A percentile compares a stretch with the other conserved stretches of the same genome.
These are phyloP conservation scores for Synergus gifuensis DNA, from an alignment of 2,888 invertebrate species.

Conservation along the genomic window DNA sequence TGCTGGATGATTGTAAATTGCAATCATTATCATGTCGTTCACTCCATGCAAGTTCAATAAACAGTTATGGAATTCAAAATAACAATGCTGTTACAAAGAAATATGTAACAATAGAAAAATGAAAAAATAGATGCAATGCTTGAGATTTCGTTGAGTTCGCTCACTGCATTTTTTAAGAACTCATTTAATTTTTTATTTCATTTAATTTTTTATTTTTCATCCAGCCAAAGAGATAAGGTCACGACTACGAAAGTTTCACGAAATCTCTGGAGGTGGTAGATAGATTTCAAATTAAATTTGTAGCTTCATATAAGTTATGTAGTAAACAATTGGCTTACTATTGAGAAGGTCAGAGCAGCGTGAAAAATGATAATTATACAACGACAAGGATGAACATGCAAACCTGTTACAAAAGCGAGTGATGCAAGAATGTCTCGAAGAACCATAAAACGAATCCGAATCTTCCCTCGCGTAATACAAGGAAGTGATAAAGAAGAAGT, in stretches of 20 bases:
- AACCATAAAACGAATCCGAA: slow-evolving; percentile 5
- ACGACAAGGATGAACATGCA: slow-evolving; percentile 14
- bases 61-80: neutral
- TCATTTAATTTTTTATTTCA: too few relatives aligned
- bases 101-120: too few relatives aligned
- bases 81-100: neutral
- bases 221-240: neutral
- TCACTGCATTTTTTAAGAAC: neutral
- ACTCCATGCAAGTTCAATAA: neutral
- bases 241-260: slow-evolving; percentile 18
- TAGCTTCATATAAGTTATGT: neutral
- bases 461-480: slow-evolving; percentile 2
- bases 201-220: neutral
- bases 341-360: slow-evolving; percentile 15
- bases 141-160: too few relatives aligned
- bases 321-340: neutral
- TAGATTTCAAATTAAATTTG: neutral
- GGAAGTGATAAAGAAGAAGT: slow-evolving; percentile 5
- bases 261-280: neutral
- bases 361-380: slow-evolving; percentile 20
- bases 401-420: neutral
- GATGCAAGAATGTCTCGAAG: slow-evolving; percentile 11
- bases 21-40: neutral
- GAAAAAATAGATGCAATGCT: too few relatives aligned
- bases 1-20: slow-evolving; percentile 1